phyloP scores from a whole-genome alignment of 2,797 vertebrate genomes.

The Macropodus opercularis region DNA sequence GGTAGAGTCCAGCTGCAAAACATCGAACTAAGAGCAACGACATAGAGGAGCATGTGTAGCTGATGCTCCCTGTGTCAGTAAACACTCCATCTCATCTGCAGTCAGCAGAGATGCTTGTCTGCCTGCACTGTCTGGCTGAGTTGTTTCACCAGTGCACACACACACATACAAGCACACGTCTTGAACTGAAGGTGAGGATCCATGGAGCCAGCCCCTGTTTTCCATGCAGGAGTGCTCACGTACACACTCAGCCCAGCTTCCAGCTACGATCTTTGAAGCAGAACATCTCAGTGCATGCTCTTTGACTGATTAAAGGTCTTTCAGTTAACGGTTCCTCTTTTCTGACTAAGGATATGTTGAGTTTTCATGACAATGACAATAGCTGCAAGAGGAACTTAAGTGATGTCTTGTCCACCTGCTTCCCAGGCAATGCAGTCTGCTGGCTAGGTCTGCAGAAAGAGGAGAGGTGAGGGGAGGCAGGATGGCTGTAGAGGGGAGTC shows the following conservation, averaged over 20 bases:
- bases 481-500: constrained; percentile 56
- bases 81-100: constrained; percentile 85
- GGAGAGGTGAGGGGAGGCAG: constrained; percentile 33
- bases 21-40: constrained; percentile 45
- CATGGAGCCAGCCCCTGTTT: constrained; percentile 47
- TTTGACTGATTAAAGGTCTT: constrained; percentile 47
- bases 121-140: constrained; percentile 81
- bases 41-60: constrained; percentile 65
- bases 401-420: constrained; percentile 35
- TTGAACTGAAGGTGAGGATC: constrained; percentile 62
- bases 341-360: constrained; percentile 27
- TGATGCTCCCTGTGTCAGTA: constrained; percentile 79
- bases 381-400: not conserved
- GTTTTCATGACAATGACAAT: constrained; percentile 30
- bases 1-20: constrained; percentile 39
- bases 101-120: constrained; percentile 83
- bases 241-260: constrained; percentile 25
- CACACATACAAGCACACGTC: constrained; percentile 21
- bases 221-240: constrained; percentile 40
- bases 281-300: constrained; percentile 13
- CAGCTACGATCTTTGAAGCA: constrained; percentile 26
- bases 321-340: constrained; percentile 43
- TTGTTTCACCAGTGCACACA: constrained; percentile 40
- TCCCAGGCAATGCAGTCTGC: constrained; percentile 59
- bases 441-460: constrained; percentile 58